These are phyloP conservation scores for Candoia aspera DNA, from an alignment of 2,113 vertebrate genomes.

Conservation along the genomic window DNA sequence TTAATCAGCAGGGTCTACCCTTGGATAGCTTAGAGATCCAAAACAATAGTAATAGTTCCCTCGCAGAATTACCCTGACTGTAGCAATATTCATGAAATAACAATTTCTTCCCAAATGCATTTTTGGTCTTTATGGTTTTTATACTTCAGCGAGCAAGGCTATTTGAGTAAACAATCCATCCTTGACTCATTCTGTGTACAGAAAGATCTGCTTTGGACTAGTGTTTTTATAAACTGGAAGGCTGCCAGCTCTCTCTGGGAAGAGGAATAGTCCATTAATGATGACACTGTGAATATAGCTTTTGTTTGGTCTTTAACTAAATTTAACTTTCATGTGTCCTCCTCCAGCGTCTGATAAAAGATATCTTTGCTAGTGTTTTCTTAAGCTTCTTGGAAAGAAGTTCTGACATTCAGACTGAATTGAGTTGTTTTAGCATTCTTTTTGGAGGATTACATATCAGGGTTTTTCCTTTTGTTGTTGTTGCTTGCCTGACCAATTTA, in stretches of 20 bases:
- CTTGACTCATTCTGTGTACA: slow-evolving; percentile 68
- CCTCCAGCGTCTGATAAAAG: slow-evolving; percentile 50
- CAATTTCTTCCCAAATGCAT: slow-evolving; percentile 55
- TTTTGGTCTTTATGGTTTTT: slow-evolving; percentile 64
- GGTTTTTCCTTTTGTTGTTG: not conserved
- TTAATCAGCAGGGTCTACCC: not conserved
- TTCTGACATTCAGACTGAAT: slow-evolving; percentile 48
- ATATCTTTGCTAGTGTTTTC: slow-evolving; percentile 52
- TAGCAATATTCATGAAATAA: slow-evolving; percentile 59
- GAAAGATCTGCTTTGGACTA: slow-evolving; percentile 67
- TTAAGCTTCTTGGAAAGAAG: slow-evolving; percentile 46
- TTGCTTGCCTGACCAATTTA: slow-evolving; percentile 68
- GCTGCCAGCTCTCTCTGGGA: slow-evolving; percentile 69
- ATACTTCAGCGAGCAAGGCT: slow-evolving; percentile 66
- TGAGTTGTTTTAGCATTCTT: slow-evolving; percentile 60
- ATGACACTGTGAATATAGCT: slow-evolving; percentile 60
- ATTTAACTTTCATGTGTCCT: slow-evolving; percentile 68
- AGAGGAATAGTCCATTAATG: slow-evolving; percentile 65
- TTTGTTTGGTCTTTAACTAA: slow-evolving; percentile 64
- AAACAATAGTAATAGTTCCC: not conserved
- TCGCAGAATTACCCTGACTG: slow-evolving; percentile 1
- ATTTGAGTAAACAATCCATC: slow-evolving; percentile 72
- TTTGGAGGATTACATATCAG: slow-evolving; percentile 57
- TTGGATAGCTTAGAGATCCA: not conserved
- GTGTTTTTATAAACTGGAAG: slow-evolving; percentile 78